phyloP scores from a whole-genome alignment of 2,888 invertebrate species.

The Suillia variegata region DNA sequence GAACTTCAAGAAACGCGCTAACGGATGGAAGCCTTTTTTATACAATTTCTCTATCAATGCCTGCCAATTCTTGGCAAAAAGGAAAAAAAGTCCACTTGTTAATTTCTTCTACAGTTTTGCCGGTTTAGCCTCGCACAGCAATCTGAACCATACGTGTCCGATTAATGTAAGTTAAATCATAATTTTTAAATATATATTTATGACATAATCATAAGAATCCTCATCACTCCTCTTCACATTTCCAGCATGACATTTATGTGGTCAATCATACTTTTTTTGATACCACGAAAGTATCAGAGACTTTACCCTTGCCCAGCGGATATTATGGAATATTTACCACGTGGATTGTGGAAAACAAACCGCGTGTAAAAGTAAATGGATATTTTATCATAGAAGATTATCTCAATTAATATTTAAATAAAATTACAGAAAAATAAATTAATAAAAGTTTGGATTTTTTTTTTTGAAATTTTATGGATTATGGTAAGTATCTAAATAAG shows the following conservation, averaged over 20 bases:
- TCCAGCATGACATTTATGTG: background rate
- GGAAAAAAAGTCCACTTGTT: conserved; percentile 4
- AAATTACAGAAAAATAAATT: no score
- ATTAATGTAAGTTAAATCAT: conserved; percentile 14
- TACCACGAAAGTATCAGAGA: background rate
- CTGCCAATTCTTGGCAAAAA: conserved; percentile 10
- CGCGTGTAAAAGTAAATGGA: background rate
- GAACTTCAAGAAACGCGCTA: conserved; percentile 4
- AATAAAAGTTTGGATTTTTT: no score
- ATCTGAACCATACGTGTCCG: conserved; percentile 20
- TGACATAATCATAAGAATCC: no score
- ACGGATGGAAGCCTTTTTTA: conserved; percentile 19
- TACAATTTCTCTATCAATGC: conserved; percentile 14
- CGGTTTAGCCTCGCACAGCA: conserved; percentile 12
- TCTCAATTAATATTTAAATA: no score
- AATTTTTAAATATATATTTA: no score
- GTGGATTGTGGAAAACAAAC: background rate
- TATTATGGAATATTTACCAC: background rate
- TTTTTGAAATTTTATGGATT: no score
- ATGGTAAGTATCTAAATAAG: no score
- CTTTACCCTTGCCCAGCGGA: conserved; percentile 1
- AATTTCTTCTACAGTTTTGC: conserved; percentile 12
- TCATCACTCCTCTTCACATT: no score
- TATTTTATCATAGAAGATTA: no score
- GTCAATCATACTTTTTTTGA: background rate